Conservation (phyloP, 2,888 invertebrate genomes). For the Patella pellucida region DNA sequence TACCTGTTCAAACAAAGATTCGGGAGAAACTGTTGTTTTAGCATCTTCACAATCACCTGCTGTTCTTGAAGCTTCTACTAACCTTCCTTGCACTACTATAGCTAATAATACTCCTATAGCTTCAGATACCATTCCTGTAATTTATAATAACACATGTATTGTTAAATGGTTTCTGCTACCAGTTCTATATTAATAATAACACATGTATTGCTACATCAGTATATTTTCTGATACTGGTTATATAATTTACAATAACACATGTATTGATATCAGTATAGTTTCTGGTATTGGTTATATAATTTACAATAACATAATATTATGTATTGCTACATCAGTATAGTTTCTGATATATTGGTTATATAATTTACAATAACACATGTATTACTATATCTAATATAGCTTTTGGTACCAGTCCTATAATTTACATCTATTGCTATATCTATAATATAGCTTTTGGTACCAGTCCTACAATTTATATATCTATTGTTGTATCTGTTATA, state of each 20-base stretch:
- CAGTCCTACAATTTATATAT: no score
- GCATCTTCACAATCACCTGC: slow-evolving; percentile 42
- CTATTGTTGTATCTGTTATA: no score
- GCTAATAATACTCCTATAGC: slow-evolving; percentile 58
- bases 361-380: no score
- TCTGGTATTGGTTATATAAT: neutral
- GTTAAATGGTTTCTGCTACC: neutral
- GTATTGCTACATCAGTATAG: no score
- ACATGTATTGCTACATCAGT: neutral
- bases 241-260: no score
- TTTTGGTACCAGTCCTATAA: no score
- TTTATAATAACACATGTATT: neutral
- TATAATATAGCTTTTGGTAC: no score
- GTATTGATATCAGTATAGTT: neutral
- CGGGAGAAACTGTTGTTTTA: slow-evolving; percentile 26
- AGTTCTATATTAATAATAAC: neutral
- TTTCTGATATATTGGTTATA: no score
- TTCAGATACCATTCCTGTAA: slow-evolving; percentile 63
- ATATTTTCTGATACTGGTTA: neutral
- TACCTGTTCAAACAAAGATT: slow-evolving; percentile 44
- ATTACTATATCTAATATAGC: no score
- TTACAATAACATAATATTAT: no score
- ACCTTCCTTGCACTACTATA: slow-evolving; percentile 57
- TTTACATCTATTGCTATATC: no score
- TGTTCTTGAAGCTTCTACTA: slow-evolving; percentile 50